These are phyloP conservation scores for Papilio polytes DNA, from an alignment of 1,140 invertebrate species.

Conservation along the genomic window DNA sequence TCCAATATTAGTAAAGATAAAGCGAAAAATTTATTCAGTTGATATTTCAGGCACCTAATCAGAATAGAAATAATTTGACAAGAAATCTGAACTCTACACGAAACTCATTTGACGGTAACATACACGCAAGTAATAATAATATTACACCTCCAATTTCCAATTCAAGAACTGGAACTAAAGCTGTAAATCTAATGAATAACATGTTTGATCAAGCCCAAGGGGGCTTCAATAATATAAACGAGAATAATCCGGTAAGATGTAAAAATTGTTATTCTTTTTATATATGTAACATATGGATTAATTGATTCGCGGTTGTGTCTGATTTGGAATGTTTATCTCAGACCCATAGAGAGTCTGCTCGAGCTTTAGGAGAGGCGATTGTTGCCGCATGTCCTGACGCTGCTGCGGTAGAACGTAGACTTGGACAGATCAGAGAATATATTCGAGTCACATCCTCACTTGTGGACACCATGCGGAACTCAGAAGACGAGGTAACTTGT, in stretches of 20 bases:
- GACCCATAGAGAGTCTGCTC: constrained; percentile 72
- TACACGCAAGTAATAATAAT: constrained; percentile 70
- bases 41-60: constrained; percentile 67
- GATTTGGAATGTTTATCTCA: constrained; percentile 22
- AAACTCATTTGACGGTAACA: constrained; percentile 71
- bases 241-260: constrained; percentile 69
- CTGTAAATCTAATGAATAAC: constrained; percentile 78
- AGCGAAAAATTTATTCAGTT: neutral
- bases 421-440: constrained; percentile 86
- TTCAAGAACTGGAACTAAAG: constrained; percentile 67
- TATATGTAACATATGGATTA: neutral
- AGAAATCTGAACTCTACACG: constrained; percentile 74
- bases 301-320: too few relatives aligned
- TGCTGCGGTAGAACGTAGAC: constrained; percentile 83
- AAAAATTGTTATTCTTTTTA: neutral
- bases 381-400: constrained; percentile 82
- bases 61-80: constrained; percentile 76
- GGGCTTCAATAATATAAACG: constrained; percentile 75
- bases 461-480: constrained; percentile 86
- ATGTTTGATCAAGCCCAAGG: constrained; percentile 78
- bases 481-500: constrained; percentile 84
- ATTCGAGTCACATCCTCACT: constrained; percentile 86
- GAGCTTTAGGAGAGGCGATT: constrained; percentile 76
- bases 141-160: constrained; percentile 61
- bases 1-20: neutral